Conservation (phyloP, 92 coral and sea anemone species). For the Micromussa lordhowensis region DNA sequence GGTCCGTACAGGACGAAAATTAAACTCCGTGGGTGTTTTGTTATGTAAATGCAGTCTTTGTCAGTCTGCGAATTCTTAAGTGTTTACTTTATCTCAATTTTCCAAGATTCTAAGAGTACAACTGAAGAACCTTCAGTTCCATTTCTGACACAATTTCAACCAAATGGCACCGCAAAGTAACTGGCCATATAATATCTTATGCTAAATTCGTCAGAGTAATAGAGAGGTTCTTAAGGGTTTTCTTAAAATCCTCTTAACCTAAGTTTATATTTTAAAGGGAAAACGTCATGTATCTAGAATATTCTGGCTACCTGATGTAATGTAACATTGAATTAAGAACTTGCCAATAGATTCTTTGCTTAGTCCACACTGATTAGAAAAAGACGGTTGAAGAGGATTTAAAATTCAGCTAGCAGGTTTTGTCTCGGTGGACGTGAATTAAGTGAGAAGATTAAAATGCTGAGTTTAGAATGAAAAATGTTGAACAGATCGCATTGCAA, state of each 20-base stretch:
- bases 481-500: no score
- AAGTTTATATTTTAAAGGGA: no score
- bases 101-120: not conserved
- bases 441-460: no score
- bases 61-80: not conserved
- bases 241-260: not conserved
- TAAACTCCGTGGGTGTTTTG: not conserved
- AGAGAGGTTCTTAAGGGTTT: not conserved
- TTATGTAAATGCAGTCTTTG: not conserved
- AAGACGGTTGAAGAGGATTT: no score
- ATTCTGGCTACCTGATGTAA: no score
- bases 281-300: not conserved
- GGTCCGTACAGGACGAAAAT: not conserved
- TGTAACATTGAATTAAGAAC: no score
- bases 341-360: no score
- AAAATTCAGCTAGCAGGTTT: no score
- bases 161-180: not conserved
- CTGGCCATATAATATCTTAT: not conserved
- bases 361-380: no score
- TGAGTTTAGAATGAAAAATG: no score
- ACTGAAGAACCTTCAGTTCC: not conserved
- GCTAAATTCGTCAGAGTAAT: not conserved
- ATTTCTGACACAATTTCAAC: conserved; percentile 5
- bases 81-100: conserved; percentile 6
- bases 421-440: no score